Evolutionary conservation across 2,888 invertebrate species (phyloP), one percentile per base, ranked within the genome.

Genomic region (Sicus ferrugineus): DNA sequence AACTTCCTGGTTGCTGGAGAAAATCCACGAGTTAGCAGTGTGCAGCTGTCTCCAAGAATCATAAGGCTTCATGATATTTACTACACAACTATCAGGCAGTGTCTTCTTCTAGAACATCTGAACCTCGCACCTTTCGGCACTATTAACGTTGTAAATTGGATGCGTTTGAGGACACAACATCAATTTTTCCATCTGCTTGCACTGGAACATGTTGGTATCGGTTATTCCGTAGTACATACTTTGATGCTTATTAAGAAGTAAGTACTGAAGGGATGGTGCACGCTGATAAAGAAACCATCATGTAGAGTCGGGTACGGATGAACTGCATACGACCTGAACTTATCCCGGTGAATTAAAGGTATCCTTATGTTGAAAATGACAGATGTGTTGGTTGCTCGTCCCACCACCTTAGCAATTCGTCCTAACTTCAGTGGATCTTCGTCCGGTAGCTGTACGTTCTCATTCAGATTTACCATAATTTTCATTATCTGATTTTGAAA

Each of bases 1-100:
- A 46, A 19, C 19, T 46, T 46, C 46, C 3, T 46, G n/a, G 19
- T n/a, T 3, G n/a, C 14, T 19, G 9, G 46, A 46, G 19, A n/a
- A 46, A 46, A 46, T 46, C 46, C 46, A 46, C 4, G 46, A 46
- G 9, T 46, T 46, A 3, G 46, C 46, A 4, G 46, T 19, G 19
- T 46, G 46, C n/a, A 46, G 46, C 19, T 46, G 46, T 46, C n/a
- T 46, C 46, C n/a, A 46, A 46, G 19, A 46, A n/a, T 46, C 46
- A 4, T 46, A 19, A 14, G 46, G 46, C n/a, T 14, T 14, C 46
- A 46, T 46, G 46, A 46, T 9, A 46, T 46, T 46, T 3, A 46
- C 9, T 46, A n/a, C 46, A 46, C 46, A 46, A n/a, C 19, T 46
- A 14, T 38, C 19, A n/a, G 46, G 19, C 5, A 46, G n/a, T 46